Base-by-base conservation (phyloP, 2,113 vertebrate species). In the Tichodroma muraria region DNA sequence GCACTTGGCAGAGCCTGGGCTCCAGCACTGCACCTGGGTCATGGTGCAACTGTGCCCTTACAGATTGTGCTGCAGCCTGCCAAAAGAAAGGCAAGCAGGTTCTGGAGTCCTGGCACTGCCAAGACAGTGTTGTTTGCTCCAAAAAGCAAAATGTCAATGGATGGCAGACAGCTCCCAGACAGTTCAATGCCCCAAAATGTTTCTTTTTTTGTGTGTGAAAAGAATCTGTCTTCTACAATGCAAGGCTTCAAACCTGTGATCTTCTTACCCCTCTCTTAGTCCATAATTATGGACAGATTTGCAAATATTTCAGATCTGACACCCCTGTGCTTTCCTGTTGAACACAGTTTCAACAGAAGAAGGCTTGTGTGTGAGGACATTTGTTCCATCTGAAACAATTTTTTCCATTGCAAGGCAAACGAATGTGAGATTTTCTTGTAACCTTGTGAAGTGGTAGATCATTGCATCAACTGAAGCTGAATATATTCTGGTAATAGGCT, bases 1-100 rank as follows among this genome's bases (percentile, higher is more conserved):
- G 42, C 15, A 2, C 35, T 37, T 45, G 63, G 13, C 1, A 4
- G 52, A 90, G 35, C 31, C 49, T 15, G 45, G 14, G 40, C 57
- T 81, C 35, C 61, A 17, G 61, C 28, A 5, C 19, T 10, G 45
- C 1, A 0, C 12, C 16, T 44, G 64, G 27, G 40, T 37, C 0
- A 0, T 4, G 3, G 28, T 23, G 37, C 1, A 2, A 24, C 81
- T 24, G 12, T 90, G 85, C 47, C 22, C 27, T 24, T 35, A 52
- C 10, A 8, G 71, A 24, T 30, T 23, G 52, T n/a, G 35, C 76
- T 63, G 33, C 13, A 60, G 42, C 30, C 25, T 76, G 61, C 68
- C 71, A 73, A 80, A 80, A 42, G 84, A 89, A 53, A 81, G 44
- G n/a, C 20, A 90, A 84, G 78, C 20, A 42, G 53, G 73, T 87